Base-by-base conservation (phyloP, 2,797 vertebrate species). In the Schizopygopsis malacanthus region DNA sequence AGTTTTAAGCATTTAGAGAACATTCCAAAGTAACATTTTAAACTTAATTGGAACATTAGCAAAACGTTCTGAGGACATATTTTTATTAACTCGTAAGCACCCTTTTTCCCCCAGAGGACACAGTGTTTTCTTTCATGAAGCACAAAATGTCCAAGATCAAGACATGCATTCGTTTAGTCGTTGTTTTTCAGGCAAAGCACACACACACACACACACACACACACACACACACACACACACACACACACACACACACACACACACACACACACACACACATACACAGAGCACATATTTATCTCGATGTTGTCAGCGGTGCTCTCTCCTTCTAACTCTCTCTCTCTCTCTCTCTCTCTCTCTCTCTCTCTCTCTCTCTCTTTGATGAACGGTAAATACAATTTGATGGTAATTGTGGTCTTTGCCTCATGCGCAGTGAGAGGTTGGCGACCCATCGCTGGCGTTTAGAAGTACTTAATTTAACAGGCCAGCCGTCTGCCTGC, bases 381-480 rank as follows among this genome's bases (percentile, higher is more conserved):
- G 54, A 78, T 54, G 52, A 82, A 82, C 70, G 75, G 85, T 83
- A 65, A 88, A 76, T 37, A 79, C 73, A 63, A 83, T 77, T 8
- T 87, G 90, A 92, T 88, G 50, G 77, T 85, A 90, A 91, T 92
- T 91, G 85, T 79, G 20, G 54, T 84, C 90, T 50, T 85, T 91
- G 78, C 33, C 56, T 72, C 89, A 33, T 20, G 85, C 79, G 56
- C 47, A 43, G 37, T 39, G 76, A 76, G 82, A 81, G 85, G 84
- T 85, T 89, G 87, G 37, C 71, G 77, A 84, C 79, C 80, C 54
- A 73, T 45, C 6, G 11, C 76, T 33, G 15, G 61, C 37, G 73
- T 86, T 89, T 88, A 84, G 47, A 69, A 70, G 41, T 70, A 79
- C 79, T 89, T 91, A 87, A 93, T 93, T 92, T 89, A 91, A 87